These are phyloP conservation scores for Drosophila nr. perissopoda DNA, from an alignment of 2,888 invertebrate species.

Conservation along the genomic window DNA sequence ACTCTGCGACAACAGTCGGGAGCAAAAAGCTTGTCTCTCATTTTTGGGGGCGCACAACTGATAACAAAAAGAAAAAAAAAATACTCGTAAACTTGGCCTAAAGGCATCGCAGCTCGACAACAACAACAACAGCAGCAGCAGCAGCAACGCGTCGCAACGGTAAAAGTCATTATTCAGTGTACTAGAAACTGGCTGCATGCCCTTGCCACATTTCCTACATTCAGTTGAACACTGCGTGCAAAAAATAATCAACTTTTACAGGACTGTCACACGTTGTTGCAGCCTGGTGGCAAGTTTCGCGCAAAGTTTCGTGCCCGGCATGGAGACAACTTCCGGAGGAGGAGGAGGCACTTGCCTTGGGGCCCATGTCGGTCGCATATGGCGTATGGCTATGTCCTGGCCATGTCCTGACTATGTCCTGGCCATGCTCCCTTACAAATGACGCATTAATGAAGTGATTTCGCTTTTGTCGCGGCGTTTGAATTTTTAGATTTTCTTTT, in stretches of 20 bases:
- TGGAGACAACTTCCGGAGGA: conserved; percentile 69
- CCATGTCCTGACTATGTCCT: conserved; percentile 51
- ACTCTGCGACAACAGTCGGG: conserved; percentile 64
- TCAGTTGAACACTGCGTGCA: conserved; percentile 43
- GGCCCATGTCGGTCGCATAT: conserved; percentile 52
- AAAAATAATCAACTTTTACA: conserved; percentile 82
- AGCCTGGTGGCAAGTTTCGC: conserved; percentile 70
- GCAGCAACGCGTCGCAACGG: conserved; percentile 37
- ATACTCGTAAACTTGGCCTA: conserved; percentile 73
- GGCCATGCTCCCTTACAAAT: conserved; percentile 74
- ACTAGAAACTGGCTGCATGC: conserved; percentile 63
- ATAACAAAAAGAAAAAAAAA: conserved; percentile 45
- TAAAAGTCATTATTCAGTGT: conserved; percentile 81
- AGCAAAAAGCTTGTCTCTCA: conserved; percentile 32
- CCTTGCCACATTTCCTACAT: conserved; percentile 14
- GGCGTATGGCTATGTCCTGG: conserved; percentile 46
- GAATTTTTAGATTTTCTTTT: conserved; percentile 52
- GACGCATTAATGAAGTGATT: conserved; percentile 84
- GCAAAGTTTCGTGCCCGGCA: conserved; percentile 66
- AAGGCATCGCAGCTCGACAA: conserved; percentile 54
- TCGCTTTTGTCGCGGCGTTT: conserved; percentile 65
- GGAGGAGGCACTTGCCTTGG: conserved; percentile 45
- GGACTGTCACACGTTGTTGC: conserved; percentile 76
- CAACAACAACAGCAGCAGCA: conserved; percentile 18
- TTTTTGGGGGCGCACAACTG: conserved; percentile 29